phyloP scores from a whole-genome alignment of 2,888 invertebrate species.

The Neuroscelio doddi region DNA sequence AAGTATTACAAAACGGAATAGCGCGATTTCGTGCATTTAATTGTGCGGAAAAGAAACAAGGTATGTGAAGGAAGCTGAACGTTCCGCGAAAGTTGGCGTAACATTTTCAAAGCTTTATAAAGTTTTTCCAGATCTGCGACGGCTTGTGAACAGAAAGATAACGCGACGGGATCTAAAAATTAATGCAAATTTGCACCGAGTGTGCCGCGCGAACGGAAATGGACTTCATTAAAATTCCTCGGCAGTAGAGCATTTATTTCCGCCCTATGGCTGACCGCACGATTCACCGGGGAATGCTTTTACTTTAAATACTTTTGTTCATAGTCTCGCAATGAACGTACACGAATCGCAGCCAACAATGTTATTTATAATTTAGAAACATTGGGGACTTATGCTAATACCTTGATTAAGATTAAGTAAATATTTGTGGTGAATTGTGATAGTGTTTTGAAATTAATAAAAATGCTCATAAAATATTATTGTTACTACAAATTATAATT shows the following conservation, averaged over 20 bases:
- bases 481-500: too few species aligned
- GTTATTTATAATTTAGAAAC: too few species aligned
- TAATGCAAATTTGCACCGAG: conserved; percentile 47
- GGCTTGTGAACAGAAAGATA: conserved; percentile 24
- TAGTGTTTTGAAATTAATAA: too few species aligned
- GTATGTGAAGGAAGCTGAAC: neutral
- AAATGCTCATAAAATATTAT: too few species aligned
- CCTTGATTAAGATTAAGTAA: too few species aligned
- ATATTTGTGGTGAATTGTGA: too few species aligned
- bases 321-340: conserved; percentile 4
- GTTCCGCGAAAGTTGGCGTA: conserved; percentile 4
- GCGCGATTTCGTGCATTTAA: too few species aligned
- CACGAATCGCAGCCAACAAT: too few species aligned
- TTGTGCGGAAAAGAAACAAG: too few species aligned
- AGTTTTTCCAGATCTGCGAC: conserved; percentile 13
- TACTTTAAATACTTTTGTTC: conserved; percentile 49
- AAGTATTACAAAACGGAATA: too few species aligned
- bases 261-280: conserved; percentile 46
- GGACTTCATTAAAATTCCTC: conserved; percentile 61
- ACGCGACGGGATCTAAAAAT: conserved; percentile 37
- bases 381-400: too few species aligned
- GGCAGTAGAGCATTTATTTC: conserved; percentile 54
- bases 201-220: conserved; percentile 42
- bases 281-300: conserved; percentile 50
- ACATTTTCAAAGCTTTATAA: conserved; percentile 26